Base-by-base conservation (phyloP, 2,888 invertebrate species). In the Drosophila kuntzei region DNA sequence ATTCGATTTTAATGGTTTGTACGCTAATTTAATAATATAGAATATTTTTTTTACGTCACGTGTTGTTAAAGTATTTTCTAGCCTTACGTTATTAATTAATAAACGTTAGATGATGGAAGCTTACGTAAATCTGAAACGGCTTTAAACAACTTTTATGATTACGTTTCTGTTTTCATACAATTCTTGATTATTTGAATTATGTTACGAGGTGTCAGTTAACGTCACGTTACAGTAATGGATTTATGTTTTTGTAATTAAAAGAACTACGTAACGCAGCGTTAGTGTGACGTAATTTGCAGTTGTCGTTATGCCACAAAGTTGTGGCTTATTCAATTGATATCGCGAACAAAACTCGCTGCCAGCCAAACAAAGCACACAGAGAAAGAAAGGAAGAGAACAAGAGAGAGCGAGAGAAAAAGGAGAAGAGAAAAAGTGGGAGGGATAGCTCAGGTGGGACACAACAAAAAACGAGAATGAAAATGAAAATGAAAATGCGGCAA, bases 311-410 rank as follows among this genome's bases (percentile, higher is more conserved):
- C 46, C 53, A 32, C 25, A 44, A 60, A 53, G 18, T 60, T 54
- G 43, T 36, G 72, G 49, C 58, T 50, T 54, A 76, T 76, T 75
- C 62, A 66, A 75, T 74, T 75, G 77, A 66, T 55, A 62, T 59
- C 54, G 72, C 61, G 37, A 60, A 55, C 54, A 66, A 57, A 44
- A 71, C 29, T 49, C 53, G 73, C 53, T 60, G 63, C 11, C 55
- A 46, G 49, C 65, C 61, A 76, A 55, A 61, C 50, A 65, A 58
- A 58, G 44, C 37, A 25, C 44, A 25, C 41, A 8, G 32, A 39
- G 39, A 41, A 43, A 32, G 14, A 27, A 12, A 18, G 14, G 16
- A 4, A 34, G 25, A 18, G n/a, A 4, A 4, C 22, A 25, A 18
- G 2, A 9, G 1, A 37, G 3, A 3, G 16, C n/a, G 20, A 22